Evolutionary conservation across 2,888 invertebrate genomes (phyloP).

Genomic region (Stenchaetothrips biformis): DNA sequence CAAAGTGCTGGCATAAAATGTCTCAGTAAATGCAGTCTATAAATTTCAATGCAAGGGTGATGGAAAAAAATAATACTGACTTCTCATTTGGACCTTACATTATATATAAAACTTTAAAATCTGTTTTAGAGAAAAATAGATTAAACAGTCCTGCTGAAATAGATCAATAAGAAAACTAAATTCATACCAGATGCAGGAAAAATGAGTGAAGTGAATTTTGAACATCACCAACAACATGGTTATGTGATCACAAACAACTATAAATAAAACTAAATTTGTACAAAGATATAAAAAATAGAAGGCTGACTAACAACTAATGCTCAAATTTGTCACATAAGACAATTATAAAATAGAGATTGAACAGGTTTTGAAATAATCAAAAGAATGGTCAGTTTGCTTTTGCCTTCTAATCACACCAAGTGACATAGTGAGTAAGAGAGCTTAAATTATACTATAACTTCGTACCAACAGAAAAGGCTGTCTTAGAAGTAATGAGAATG

Average conservation of each 20-base stretch:
- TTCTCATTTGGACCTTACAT: background rate
- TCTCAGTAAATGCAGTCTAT: constrained; percentile 16
- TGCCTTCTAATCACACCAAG: background rate
- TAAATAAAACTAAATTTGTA: constrained; percentile 6
- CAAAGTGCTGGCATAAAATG: background rate
- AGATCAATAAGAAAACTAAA: background rate
- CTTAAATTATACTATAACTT: background rate
- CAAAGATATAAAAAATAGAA: constrained; percentile 19
- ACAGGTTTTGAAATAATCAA: background rate
- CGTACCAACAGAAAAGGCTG: too few relatives aligned
- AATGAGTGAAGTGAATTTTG: background rate
- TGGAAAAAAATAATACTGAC: constrained; percentile 20
- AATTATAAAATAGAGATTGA: background rate
- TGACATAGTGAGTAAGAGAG: background rate
- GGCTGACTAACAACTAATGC: background rate
- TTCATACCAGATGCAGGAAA: background rate
- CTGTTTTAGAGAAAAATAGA: background rate
- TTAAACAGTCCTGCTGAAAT: constrained; percentile 11
- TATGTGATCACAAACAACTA: background rate
- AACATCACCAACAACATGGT: background rate
- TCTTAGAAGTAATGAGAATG: background rate
- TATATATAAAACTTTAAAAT: background rate
- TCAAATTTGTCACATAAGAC: background rate
- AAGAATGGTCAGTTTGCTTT: background rate
- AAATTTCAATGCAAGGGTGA: background rate